Evolutionary conservation across 2,113 vertebrate genomes (phyloP).

Genomic region (Lanius collurio): DNA sequence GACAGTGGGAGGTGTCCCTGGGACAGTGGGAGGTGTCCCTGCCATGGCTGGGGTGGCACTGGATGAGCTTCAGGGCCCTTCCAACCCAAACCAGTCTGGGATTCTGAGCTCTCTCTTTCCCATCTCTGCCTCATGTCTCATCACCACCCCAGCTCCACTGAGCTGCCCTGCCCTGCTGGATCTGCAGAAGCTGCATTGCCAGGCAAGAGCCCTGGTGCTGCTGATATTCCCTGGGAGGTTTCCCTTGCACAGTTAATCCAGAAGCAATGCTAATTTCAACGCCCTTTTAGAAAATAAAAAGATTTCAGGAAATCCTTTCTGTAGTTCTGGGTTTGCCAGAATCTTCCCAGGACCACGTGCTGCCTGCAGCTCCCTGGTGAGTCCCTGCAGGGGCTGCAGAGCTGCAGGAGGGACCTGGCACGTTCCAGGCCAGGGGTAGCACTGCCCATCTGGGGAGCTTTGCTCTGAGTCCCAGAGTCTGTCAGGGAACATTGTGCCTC

Average conservation of each 20-base stretch:
- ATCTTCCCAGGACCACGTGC: fast-evolving
- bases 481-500: background rate
- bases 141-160: no score
- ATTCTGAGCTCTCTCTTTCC: background rate
- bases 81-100: no score
- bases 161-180: background rate
- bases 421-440: background rate
- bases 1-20: background rate
- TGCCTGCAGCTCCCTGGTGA: fast-evolving
- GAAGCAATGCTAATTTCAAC: background rate
- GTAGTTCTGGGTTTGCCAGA: background rate
- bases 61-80: fast-evolving
- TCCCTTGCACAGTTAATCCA: background rate
- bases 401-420: background rate
- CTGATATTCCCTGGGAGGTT: background rate
- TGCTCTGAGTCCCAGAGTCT: background rate
- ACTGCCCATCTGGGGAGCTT: background rate
- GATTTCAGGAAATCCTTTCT: background rate
- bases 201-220: background rate
- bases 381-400: background rate
- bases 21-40: background rate
- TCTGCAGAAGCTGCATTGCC: background rate
- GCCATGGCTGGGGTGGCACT: background rate
- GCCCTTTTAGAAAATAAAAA: background rate
- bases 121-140: background rate